A percentile compares a stretch with the other conserved stretches of the same genome.
phyloP scores from a whole-genome alignment of 2,113 vertebrate genomes.

The Porphyrio hochstetteri region DNA sequence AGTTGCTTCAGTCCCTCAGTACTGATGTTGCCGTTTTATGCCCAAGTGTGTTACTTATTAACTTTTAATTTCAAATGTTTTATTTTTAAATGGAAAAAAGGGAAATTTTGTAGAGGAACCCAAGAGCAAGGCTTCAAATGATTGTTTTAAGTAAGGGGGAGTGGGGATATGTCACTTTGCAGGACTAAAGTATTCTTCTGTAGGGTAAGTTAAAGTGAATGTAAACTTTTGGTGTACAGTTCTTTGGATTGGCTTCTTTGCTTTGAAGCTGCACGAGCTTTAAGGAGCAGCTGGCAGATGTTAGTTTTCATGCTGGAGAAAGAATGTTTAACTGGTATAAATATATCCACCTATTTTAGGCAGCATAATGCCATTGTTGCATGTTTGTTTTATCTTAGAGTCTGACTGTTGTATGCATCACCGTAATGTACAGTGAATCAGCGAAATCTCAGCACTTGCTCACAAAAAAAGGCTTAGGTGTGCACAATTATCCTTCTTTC shows the following conservation, averaged over 20 bases:
- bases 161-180: not conserved
- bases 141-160: not conserved
- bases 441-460: not conserved
- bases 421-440: slow-evolving; percentile 2
- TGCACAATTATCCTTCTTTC: not conserved
- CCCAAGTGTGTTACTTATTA: not conserved
- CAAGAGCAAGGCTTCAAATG: not conserved
- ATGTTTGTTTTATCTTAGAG: not conserved
- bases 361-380: not conserved
- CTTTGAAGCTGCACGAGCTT: slow-evolving; percentile 8
- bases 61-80: not conserved
- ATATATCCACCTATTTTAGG: slow-evolving; percentile 19
- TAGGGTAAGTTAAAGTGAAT: not conserved
- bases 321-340: not conserved
- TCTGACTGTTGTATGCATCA: not conserved
- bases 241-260: not conserved
- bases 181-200: not conserved
- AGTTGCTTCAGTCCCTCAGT: not conserved
- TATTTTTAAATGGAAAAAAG: not conserved
- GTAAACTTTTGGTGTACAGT: not conserved
- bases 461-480: not conserved
- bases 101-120: not conserved
- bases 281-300: not conserved
- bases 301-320: not conserved
- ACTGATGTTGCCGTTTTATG: not conserved